These are phyloP conservation scores for Sceloporus tristichus DNA, from an alignment of 2,113 vertebrate species.

Conservation along the genomic window DNA sequence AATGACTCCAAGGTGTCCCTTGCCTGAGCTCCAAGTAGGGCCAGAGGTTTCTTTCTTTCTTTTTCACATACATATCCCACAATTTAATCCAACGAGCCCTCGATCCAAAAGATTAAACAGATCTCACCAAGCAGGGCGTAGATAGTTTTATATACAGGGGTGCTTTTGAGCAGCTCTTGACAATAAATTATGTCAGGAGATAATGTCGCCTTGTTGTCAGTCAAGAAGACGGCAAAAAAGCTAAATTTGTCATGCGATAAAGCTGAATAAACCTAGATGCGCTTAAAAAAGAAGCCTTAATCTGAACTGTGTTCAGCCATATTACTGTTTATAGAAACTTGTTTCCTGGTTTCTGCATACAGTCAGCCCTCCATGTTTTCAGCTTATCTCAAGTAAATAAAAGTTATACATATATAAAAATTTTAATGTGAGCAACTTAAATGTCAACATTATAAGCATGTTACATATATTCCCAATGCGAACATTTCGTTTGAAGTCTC, in stretches of 20 bases:
- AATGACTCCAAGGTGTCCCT: background rate
- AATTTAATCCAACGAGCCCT: background rate
- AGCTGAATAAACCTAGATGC: background rate
- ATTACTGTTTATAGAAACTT: background rate
- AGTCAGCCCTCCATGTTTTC: too few relatives aligned
- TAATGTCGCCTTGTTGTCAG: background rate
- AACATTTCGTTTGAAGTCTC: background rate
- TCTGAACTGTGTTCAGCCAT: background rate
- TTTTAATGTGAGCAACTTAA: background rate
- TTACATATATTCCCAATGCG: background rate
- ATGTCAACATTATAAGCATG: background rate
- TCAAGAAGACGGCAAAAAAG: background rate
- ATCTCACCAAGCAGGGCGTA: background rate
- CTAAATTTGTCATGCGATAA: background rate
- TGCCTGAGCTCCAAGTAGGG: fast-evolving
- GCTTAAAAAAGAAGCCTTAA: background rate
- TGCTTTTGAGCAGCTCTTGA: slow-evolving; percentile 3
- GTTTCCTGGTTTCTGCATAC: background rate
- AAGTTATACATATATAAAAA: too few relatives aligned
- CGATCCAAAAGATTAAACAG: background rate
- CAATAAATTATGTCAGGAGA: slow-evolving; percentile 3
- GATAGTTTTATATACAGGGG: background rate
- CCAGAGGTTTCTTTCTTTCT: background rate
- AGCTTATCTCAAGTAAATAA: too few relatives aligned
- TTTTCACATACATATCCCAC: background rate